phyloP scores from a whole-genome alignment of 2,888 invertebrate species.

The Holacanthella duospinosa region DNA sequence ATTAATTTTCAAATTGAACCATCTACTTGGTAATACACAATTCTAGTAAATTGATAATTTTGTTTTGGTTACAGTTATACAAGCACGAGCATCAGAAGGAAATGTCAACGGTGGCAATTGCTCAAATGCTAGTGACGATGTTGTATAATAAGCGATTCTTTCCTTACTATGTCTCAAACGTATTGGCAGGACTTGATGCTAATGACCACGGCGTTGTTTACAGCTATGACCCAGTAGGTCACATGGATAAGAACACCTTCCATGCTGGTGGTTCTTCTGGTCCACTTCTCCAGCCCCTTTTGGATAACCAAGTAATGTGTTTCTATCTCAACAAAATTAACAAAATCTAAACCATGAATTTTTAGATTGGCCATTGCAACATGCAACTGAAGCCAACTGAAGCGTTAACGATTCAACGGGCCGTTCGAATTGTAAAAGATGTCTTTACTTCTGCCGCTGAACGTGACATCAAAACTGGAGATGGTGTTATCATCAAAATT shows the following conservation, averaged over 20 bases:
- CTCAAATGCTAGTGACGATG: slow-evolving; percentile 91
- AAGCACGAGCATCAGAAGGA: slow-evolving; percentile 84
- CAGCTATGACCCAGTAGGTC: slow-evolving; percentile 95
- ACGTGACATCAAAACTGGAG: slow-evolving; percentile 94
- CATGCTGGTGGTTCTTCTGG: slow-evolving; percentile 86
- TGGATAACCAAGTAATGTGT: slow-evolving; percentile 81
- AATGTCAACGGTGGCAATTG: slow-evolving; percentile 84
- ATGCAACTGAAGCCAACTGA: slow-evolving; percentile 52
- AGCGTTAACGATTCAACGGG: slow-evolving; percentile 65
- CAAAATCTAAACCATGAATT: neutral
- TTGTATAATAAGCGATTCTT: slow-evolving; percentile 95
- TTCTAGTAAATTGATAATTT: too few species aligned
- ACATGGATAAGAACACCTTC: slow-evolving; percentile 73
- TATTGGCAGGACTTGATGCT: slow-evolving; percentile 83
- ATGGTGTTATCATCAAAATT: slow-evolving; percentile 71
- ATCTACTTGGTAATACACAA: neutral
- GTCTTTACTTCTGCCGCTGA: slow-evolving; percentile 96
- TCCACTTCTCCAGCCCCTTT: slow-evolving; percentile 77
- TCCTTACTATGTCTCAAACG: slow-evolving; percentile 92
- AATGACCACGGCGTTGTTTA: slow-evolving; percentile 90
- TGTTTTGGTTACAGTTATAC: slow-evolving; percentile 76
- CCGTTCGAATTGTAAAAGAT: slow-evolving; percentile 77
- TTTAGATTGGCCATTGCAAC: slow-evolving; percentile 73
- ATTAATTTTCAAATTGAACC: neutral
- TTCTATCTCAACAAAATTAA: too few species aligned